These are phyloP conservation scores for Gari tellinella DNA, from an alignment of 2,888 invertebrate genomes.

Conservation along the genomic window DNA sequence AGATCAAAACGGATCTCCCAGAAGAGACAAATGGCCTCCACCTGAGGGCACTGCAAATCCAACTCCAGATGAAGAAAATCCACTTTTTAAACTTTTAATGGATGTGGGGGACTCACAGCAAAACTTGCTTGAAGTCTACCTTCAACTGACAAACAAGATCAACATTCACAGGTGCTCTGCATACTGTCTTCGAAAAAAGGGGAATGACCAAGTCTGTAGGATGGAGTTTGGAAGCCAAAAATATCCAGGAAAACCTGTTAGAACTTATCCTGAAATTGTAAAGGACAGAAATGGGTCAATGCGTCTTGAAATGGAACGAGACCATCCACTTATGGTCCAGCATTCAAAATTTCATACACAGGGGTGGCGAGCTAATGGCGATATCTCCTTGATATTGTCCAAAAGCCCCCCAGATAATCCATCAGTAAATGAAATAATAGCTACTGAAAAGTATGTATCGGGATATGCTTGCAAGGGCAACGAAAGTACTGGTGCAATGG, in stretches of 20 bases:
- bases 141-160: slow-evolving; percentile 14
- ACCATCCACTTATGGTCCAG: slow-evolving; percentile 63
- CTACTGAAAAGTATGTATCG: slow-evolving; percentile 45
- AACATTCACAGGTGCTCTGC: slow-evolving; percentile 16
- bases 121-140: slow-evolving; percentile 49
- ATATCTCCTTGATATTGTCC: slow-evolving; percentile 65
- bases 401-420: slow-evolving; percentile 61
- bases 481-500: slow-evolving; percentile 51
- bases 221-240: slow-evolving; percentile 44
- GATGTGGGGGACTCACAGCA: slow-evolving; percentile 55
- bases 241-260: slow-evolving; percentile 23
- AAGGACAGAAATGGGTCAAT: slow-evolving; percentile 60
- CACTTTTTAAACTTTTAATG: slow-evolving; percentile 54
- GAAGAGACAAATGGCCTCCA: slow-evolving; percentile 59
- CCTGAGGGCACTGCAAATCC: slow-evolving; percentile 57
- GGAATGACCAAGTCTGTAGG: slow-evolving; percentile 25
- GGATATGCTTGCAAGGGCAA: slow-evolving; percentile 67
- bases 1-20: slow-evolving; percentile 38
- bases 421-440: slow-evolving; percentile 44
- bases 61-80: slow-evolving; percentile 59
- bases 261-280: slow-evolving; percentile 44
- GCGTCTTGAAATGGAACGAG: slow-evolving; percentile 63
- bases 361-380: slow-evolving; percentile 63
- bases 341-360: slow-evolving; percentile 65
- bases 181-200: slow-evolving; percentile 17